phyloP scores from a whole-genome alignment of 2,113 vertebrate species.

The Loxodonta africana region DNA sequence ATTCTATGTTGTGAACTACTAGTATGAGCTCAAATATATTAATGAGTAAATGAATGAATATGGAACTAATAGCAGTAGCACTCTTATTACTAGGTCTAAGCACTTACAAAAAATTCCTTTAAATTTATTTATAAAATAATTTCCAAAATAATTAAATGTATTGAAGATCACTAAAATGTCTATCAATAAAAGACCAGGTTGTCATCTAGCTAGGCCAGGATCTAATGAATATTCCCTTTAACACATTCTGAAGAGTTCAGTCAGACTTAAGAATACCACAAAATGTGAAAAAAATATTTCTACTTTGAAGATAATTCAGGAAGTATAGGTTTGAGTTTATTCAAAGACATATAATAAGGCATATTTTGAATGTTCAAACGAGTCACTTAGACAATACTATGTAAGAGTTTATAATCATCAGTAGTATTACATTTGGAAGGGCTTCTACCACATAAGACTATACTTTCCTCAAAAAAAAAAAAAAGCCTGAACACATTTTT shows the following conservation, averaged over 20 bases:
- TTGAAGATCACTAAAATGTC: neutral
- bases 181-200: neutral
- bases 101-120: neutral
- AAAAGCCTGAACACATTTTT: neutral
- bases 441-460: neutral
- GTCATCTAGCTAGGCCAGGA: neutral
- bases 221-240: neutral
- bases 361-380: conserved; percentile 27
- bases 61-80: neutral
- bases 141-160: conserved; percentile 55
- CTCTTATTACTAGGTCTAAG: neutral
- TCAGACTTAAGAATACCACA: conserved; percentile 32
- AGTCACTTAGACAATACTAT: neutral
- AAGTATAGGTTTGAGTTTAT: neutral
- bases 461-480: neutral
- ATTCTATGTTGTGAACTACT: neutral
- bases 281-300: neutral
- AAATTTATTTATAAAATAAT: conserved; percentile 34
- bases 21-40: neutral
- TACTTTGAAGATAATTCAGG: neutral
- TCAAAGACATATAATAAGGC: neutral
- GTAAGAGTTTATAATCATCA: neutral
- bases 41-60: neutral
- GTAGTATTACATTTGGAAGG: neutral
- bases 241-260: neutral